Conservation (phyloP, 1,140 invertebrate species). For the Phthorimaea operculella region DNA sequence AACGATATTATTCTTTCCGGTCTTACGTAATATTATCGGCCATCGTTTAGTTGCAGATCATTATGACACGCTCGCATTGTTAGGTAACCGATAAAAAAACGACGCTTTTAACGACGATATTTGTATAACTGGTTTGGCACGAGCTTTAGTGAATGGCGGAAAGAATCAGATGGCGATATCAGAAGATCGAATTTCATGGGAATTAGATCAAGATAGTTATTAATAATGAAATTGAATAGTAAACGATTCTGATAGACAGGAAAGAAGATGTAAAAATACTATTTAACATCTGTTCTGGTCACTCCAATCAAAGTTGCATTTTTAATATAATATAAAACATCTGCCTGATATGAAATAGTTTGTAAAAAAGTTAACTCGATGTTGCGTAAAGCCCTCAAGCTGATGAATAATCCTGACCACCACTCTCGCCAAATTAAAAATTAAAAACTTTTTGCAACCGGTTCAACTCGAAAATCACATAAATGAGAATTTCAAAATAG, state of each 20-base stretch:
- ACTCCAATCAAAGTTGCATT: not conserved
- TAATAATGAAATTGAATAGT: not conserved
- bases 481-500: conserved; percentile 43
- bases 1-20: too few relatives aligned
- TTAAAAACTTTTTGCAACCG: conserved; percentile 25
- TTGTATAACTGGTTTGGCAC: conserved; percentile 16
- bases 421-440: conserved; percentile 34
- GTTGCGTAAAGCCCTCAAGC: conserved; percentile 21
- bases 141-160: not conserved
- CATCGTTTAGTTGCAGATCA: conserved; percentile 14
- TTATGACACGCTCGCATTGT: conserved; percentile 15
- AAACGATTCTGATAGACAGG: too few relatives aligned
- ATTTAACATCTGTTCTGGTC: too few relatives aligned
- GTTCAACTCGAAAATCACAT: conserved; percentile 13
- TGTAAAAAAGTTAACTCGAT: conserved; percentile 4
- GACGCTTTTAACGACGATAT: conserved; percentile 5
- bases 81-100: conserved; percentile 9
- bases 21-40: conserved; percentile 2
- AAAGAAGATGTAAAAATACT: not conserved
- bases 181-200: not conserved
- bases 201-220: not conserved
- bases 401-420: conserved; percentile 25
- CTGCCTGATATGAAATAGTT: not conserved
- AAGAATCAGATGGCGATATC: not conserved
- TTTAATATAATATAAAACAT: not conserved